Percentiles rank a stretch among this genome's conserved stretches.
Evolutionary conservation across 2,888 invertebrate genomes (phyloP).

Genomic region (Coecobrya sp.): DNA sequence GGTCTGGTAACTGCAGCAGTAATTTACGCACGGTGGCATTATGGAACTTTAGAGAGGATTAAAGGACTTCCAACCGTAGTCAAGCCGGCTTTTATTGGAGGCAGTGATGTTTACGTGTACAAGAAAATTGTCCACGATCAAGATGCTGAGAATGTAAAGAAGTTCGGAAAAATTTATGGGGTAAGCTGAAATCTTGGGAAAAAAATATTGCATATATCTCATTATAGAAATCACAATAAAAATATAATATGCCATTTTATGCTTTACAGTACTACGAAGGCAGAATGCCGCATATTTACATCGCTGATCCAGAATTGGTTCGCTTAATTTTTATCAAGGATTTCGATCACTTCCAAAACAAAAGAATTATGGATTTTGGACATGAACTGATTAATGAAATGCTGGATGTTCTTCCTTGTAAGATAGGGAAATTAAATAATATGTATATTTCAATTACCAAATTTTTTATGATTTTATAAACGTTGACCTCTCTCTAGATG

Average conservation of each 20-base stretch:
- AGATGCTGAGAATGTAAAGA: constrained; percentile 68
- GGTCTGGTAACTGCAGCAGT: constrained; percentile 73
- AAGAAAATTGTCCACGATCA: constrained; percentile 76
- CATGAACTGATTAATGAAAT: constrained; percentile 78
- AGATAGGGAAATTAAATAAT: too few relatives aligned
- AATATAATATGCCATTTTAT: too few relatives aligned
- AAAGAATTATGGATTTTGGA: constrained; percentile 66
- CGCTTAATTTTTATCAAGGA: constrained; percentile 80
- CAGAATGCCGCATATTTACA: constrained; percentile 64
- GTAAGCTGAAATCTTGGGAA: constrained; percentile 68
- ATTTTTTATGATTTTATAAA: not conserved
- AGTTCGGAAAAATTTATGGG: constrained; percentile 82
- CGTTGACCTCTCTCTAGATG: constrained; percentile 3
- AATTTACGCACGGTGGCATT: constrained; percentile 80
- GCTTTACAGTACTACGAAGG: constrained; percentile 75
- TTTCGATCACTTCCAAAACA: constrained; percentile 81
- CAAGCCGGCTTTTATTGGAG: constrained; percentile 78
- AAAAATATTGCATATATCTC: too few relatives aligned
- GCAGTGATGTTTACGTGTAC: constrained; percentile 78
- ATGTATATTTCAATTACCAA: not conserved
- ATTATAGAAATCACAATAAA: too few relatives aligned
- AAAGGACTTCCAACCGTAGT: constrained; percentile 75
- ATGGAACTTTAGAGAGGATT: constrained; percentile 77
- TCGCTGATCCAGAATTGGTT: constrained; percentile 74
- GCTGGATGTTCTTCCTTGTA: constrained; percentile 81